Conservation (phyloP, 2,888 invertebrate genomes). For the Elaeidobius kamerunicus region DNA sequence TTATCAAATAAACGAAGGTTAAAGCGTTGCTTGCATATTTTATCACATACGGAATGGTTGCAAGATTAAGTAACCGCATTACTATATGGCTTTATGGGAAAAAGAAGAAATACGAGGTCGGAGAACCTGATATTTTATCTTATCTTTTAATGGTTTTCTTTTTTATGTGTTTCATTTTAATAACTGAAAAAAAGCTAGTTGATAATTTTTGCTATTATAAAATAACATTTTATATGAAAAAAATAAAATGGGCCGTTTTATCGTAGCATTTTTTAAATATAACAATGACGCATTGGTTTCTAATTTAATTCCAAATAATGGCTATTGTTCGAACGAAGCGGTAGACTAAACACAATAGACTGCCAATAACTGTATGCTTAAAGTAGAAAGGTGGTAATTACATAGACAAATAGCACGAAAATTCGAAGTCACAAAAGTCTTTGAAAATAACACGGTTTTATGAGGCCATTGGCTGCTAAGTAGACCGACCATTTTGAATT, state of each 20-base stretch:
- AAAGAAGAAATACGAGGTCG: too few relatives aligned
- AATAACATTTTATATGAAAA: not conserved
- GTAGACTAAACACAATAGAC: constrained; percentile 21
- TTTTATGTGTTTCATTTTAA: too few relatives aligned
- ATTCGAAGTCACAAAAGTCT: constrained; percentile 10
- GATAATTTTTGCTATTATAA: too few relatives aligned
- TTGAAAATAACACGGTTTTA: constrained; percentile 7
- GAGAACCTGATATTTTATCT: too few relatives aligned
- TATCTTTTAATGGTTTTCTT: too few relatives aligned
- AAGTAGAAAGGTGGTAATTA: constrained; percentile 22
- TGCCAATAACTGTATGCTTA: constrained; percentile 11
- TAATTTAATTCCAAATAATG: constrained; percentile 18
- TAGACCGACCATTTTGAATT: too few relatives aligned
- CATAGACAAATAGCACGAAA: constrained; percentile 16
- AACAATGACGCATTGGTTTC: constrained; percentile 9
- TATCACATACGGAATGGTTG: too few relatives aligned
- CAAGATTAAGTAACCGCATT: too few relatives aligned
- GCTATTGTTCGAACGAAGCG: constrained; percentile 15
- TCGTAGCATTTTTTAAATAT: not conserved
- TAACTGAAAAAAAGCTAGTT: too few relatives aligned
- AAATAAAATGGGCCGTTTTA: not conserved
- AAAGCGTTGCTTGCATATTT: too few relatives aligned
- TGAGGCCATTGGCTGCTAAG: constrained; percentile 17
- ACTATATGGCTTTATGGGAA: too few relatives aligned
- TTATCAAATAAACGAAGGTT: too few relatives aligned